phyloP scores from a whole-genome alignment of 2,797 vertebrate species.

The Crypturellus tataupa region DNA sequence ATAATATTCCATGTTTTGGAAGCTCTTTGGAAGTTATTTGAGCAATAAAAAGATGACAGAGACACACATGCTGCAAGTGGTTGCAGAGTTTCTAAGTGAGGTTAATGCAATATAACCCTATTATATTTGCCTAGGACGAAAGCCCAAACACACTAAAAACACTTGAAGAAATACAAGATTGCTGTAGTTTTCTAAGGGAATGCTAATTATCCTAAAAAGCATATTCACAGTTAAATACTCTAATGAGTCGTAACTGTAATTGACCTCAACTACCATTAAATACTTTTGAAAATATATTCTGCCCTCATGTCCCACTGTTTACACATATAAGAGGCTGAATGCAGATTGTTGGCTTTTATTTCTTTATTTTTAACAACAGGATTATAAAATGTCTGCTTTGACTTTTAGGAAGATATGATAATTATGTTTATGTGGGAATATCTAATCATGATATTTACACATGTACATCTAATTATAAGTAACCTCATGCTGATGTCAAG shows the following conservation, averaged over 20 bases:
- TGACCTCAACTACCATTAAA: conserved; percentile 58
- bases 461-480: conserved; percentile 69
- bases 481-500: conserved; percentile 78
- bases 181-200: conserved; percentile 30
- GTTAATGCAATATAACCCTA: conserved; percentile 33
- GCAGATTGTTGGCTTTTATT: conserved; percentile 33
- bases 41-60: background rate
- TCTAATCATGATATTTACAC: conserved; percentile 77
- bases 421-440: conserved; percentile 75
- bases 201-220: conserved; percentile 58
- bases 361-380: conserved; percentile 35
- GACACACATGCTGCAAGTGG: background rate
- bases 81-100: background rate
- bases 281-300: conserved; percentile 33
- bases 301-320: conserved; percentile 26
- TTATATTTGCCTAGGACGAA: background rate
- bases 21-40: background rate
- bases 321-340: conserved; percentile 10
- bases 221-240: conserved; percentile 60
- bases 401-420: conserved; percentile 52
- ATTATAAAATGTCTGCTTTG: conserved; percentile 1
- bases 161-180: conserved; percentile 30
- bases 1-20: conserved; percentile 1
- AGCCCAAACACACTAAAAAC: background rate
- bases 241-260: conserved; percentile 53